Conservation (phyloP, 2,113 vertebrate species). For the Limanda limanda region DNA sequence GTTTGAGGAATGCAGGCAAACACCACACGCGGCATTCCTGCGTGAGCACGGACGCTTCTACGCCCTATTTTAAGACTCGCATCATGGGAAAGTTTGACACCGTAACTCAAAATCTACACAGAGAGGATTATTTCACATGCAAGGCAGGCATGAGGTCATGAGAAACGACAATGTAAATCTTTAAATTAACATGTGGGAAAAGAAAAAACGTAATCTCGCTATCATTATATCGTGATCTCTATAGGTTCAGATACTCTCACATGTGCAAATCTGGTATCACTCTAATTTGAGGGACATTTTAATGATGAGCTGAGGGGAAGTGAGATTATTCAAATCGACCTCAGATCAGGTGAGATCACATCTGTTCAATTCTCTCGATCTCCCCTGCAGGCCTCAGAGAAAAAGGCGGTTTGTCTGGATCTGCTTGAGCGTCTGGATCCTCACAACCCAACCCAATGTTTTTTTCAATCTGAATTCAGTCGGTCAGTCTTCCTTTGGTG, state of each 20-base stretch:
- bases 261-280: too few species aligned
- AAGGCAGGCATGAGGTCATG: neutral
- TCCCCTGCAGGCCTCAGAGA: neutral
- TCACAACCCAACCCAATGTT: neutral
- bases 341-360: constrained; percentile 6
- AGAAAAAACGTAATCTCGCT: too few species aligned
- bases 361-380: too few species aligned
- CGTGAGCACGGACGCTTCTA: neutral
- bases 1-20: constrained; percentile 76
- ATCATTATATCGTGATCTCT: too few species aligned
- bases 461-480: neutral
- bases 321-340: neutral
- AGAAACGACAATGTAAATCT: neutral
- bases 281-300: neutral
- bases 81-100: constrained; percentile 22
- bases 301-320: neutral
- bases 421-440: neutral
- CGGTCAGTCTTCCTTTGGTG: neutral
- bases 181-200: too few species aligned
- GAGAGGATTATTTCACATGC: neutral
- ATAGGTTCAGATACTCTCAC: too few species aligned
- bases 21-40: constrained; percentile 74
- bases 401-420: neutral
- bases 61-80: constrained; percentile 37
- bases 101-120: neutral